phyloP scores from a whole-genome alignment of 2,888 invertebrate species.

The Perizoma affinitatum region DNA sequence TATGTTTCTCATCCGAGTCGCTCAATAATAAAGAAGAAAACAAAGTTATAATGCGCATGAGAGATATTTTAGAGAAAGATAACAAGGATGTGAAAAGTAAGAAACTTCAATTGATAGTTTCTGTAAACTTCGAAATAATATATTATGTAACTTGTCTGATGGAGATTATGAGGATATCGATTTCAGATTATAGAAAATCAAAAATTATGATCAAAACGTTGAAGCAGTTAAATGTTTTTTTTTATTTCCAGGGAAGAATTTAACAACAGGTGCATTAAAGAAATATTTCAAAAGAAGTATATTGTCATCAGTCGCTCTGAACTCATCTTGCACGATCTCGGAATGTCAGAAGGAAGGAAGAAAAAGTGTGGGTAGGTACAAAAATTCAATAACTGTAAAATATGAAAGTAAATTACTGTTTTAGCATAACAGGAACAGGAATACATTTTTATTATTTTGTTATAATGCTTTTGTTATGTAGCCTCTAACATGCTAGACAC shows the following conservation, averaged over 20 bases:
- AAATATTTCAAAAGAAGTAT: constrained; percentile 22
- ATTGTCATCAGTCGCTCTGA: not conserved
- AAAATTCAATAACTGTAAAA: no score
- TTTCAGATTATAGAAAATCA: no score
- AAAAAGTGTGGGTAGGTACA: not conserved
- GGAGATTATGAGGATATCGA: no score
- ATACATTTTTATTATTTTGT: no score
- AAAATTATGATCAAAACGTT: no score
- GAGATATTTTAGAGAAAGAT: constrained; percentile 2
- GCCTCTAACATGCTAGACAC: not conserved
- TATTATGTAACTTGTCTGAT: no score
- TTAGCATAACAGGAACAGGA: no score
- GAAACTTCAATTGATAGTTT: not conserved
- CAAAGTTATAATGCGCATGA: not conserved
- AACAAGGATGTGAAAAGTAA: not conserved
- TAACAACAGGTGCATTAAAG: constrained; percentile 9
- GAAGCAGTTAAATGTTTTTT: not conserved
- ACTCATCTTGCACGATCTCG: not conserved
- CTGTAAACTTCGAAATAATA: no score
- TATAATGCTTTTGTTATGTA: no score
- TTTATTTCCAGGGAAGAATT: constrained; percentile 19
- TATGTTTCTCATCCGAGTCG: constrained; percentile 23
- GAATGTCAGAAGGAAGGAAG: not conserved
- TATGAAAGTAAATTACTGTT: no score
- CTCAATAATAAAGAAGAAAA: constrained; percentile 3